Conservation (phyloP, 2,797 vertebrate genomes). For the Crenichthys baileyi region DNA sequence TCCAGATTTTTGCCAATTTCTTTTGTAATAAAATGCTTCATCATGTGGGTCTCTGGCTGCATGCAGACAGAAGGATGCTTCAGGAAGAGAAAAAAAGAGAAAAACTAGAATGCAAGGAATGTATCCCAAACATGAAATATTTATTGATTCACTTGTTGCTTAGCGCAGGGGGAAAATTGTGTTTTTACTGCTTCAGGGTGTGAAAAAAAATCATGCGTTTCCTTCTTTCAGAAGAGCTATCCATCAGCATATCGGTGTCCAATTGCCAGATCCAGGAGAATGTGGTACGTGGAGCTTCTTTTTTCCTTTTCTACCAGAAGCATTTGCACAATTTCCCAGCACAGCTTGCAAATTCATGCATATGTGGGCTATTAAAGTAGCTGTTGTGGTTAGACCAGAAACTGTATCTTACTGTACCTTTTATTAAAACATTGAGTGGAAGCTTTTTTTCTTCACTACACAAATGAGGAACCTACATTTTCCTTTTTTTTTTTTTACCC, state of each 20-base stretch:
- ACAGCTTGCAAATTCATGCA: conserved; percentile 34
- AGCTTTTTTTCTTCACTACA: conserved; percentile 9
- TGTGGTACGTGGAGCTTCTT: conserved; percentile 86
- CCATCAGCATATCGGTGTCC: conserved; percentile 96
- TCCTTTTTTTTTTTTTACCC: neutral
- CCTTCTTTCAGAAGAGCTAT: conserved; percentile 88
- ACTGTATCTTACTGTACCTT: conserved; percentile 32
- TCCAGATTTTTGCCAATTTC: conserved; percentile 61
- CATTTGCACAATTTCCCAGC: conserved; percentile 65
- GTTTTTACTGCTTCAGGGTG: conserved; percentile 36
- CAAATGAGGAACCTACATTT: conserved; percentile 55
- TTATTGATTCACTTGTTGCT: conserved; percentile 34
- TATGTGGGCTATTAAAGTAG: conserved; percentile 41
- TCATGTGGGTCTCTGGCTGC: conserved; percentile 55
- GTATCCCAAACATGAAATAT: conserved; percentile 17
- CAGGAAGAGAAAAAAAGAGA: conserved; percentile 14
- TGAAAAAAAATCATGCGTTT: conserved; percentile 62
- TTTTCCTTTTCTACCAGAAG: conserved; percentile 20
- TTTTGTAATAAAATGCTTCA: conserved; percentile 68
- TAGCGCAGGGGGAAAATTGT: conserved; percentile 29
- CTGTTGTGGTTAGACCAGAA: conserved; percentile 50
- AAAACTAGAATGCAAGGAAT: conserved; percentile 36
- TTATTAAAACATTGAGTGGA: conserved; percentile 40
- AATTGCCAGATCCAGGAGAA: conserved; percentile 98
- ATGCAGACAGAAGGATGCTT: conserved; percentile 47